Evolutionary conservation across 2,113 vertebrate genomes (phyloP), one percentile per base, ranked within the genome.

Genomic region (Sorex fumeus): DNA sequence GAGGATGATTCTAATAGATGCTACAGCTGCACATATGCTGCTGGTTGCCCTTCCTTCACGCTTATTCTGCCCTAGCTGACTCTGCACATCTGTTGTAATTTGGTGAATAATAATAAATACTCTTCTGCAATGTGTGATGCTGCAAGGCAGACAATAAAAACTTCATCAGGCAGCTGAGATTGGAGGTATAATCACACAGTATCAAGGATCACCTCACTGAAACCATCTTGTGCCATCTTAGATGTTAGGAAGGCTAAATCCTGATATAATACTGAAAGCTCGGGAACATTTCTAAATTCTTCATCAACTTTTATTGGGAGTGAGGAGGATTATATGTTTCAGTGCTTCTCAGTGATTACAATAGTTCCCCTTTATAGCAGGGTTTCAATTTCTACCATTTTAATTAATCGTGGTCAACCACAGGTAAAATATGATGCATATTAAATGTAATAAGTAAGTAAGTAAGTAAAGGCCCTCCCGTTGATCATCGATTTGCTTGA

Each of bases 21-120:
- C 53, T 95, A 91, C 94, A 91, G 96, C 97, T 97, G 96, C 95
- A 95, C 95, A 83, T 81, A 92, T 88, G 97, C 92, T 94, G 94
- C 90, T 78, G 87, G 40, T 84, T 93, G 96, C 92, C 97, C 95
- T 95, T 96, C 88, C 91, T 95, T 95, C 95, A 96, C 11, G 85
- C 97, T 88, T 1, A 80, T 89, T 91, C 69, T 75, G 91, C 72
- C 80, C 76, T 91, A 34, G 34, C 80, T 93, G 93, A 91, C 92
- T 91, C 40, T 45, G 91, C 91, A 92, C 88, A 91, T 84, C 92
- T 95, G 96, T 66, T 89, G 53, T 67, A 74, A 95, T 87, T 95
- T 94, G 66, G 16, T 0, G 66, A 95, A 90, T 93, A 94, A 96
- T 81, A 96, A 82, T n/a, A 94, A 90, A 85, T 79, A 88, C 0